Conservation (phyloP, 2,113 vertebrate genomes). For the Peromyscus maniculatus region DNA sequence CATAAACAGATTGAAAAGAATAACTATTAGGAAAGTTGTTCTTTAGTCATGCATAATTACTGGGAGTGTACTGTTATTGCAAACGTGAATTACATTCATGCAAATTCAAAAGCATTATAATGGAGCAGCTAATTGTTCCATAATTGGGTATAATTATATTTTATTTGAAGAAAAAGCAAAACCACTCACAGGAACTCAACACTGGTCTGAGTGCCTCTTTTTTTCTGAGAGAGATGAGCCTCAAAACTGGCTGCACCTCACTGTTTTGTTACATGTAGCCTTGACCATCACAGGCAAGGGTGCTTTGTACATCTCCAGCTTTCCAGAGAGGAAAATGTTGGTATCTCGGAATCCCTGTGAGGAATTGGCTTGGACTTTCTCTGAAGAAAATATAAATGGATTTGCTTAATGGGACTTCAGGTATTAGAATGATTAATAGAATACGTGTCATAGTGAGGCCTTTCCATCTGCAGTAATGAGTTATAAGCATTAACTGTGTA, state of each 20-base stretch:
- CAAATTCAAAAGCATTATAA: conserved; percentile 26
- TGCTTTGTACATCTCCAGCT: conserved; percentile 82
- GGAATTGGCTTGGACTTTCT: conserved; percentile 93
- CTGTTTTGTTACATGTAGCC: conserved; percentile 36
- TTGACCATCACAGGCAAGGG: conserved; percentile 80
- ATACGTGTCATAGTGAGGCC: conserved; percentile 94
- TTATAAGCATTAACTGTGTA: conserved; percentile 97
- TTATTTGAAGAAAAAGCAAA: conserved; percentile 68
- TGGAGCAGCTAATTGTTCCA: conserved; percentile 49
- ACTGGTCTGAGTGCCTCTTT: conserved; percentile 55
- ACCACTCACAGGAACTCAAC: neutral
- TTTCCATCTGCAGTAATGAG: conserved; percentile 96
- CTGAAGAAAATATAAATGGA: conserved; percentile 94
- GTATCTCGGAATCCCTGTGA: conserved; percentile 88
- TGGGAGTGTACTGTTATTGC: conserved; percentile 38
- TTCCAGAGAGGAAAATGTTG: conserved; percentile 79
- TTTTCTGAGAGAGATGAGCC: conserved; percentile 2
- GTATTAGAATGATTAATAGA: conserved; percentile 95
- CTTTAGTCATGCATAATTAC: conserved; percentile 51
- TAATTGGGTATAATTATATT: conserved; percentile 12
- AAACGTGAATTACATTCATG: conserved; percentile 14
- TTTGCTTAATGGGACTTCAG: conserved; percentile 94
- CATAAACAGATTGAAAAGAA: conserved; percentile 50
- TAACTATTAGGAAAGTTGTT: conserved; percentile 62
- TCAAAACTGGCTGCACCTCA: neutral